These are phyloP conservation scores for Brachypodius melanocephalos DNA, from an alignment of 2,113 vertebrate genomes.

Conservation along the genomic window DNA sequence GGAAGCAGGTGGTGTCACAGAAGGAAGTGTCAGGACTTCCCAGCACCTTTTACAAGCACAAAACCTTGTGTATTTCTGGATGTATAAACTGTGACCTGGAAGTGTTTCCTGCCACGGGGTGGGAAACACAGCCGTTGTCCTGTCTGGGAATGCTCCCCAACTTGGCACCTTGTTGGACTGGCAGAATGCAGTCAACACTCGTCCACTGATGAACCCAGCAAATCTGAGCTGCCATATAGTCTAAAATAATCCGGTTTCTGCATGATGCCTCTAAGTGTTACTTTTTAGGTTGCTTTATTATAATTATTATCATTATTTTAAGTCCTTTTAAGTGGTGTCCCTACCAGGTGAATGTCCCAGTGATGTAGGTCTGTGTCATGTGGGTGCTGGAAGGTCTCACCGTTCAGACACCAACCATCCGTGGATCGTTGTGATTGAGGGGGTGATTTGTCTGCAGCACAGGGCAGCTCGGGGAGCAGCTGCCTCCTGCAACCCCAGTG, in stretches of 20 bases:
- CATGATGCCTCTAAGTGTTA: slow-evolving; percentile 55
- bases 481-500: slow-evolving; percentile 26
- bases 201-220: not conserved
- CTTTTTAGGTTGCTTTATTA: slow-evolving; percentile 49
- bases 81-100: slow-evolving; percentile 11
- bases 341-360: not conserved
- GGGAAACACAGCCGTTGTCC: not conserved
- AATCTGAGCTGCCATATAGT: not conserved
- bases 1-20: not conserved
- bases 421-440: not conserved
- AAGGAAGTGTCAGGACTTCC: slow-evolving; percentile 28
- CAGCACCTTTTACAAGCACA: slow-evolving; percentile 46
- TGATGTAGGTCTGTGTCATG: not conserved
- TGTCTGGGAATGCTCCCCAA: not conserved
- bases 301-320: slow-evolving; percentile 12
- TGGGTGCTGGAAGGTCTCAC: not conserved
- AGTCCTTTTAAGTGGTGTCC: slow-evolving; percentile 22
- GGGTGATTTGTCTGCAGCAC: not conserved
- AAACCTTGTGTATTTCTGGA: not conserved
- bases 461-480: not conserved
- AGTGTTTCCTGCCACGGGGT: not conserved
- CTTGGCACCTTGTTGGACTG: not conserved
- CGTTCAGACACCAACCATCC: rapidly evolving
- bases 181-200: not conserved
- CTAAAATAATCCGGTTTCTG: slow-evolving; percentile 5